Evolutionary conservation across 92 coral and sea anemone genomes (phyloP).

Genomic region (Palythoa caribaeorum): DNA sequence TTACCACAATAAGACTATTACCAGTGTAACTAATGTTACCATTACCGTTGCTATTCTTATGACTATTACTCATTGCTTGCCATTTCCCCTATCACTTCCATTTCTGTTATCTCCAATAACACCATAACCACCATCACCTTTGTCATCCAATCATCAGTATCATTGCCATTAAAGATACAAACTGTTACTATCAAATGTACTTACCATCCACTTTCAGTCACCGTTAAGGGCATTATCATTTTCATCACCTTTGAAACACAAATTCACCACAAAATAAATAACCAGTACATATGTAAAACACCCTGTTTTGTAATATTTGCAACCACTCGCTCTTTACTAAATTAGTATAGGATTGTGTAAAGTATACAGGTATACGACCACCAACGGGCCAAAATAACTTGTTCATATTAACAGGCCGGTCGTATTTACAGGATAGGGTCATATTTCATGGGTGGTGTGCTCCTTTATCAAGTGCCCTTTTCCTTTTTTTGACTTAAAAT

Average conservation of each 20-base stretch:
- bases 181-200: not conserved
- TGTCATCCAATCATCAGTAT: not conserved
- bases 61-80: not conserved
- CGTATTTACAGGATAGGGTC: too few relatives aligned
- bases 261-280: not conserved
- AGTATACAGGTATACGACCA: too few relatives aligned
- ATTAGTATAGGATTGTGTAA: too few relatives aligned
- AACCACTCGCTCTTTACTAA: too few relatives aligned
- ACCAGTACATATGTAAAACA: not conserved
- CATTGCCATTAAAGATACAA: not conserved
- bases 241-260: slow-evolving; percentile 68
- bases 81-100: too few relatives aligned
- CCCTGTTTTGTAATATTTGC: too few relatives aligned
- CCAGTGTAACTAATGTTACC: not conserved
- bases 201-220: slow-evolving; percentile 96
- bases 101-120: too few relatives aligned
- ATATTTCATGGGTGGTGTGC: too few relatives aligned
- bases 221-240: slow-evolving; percentile 98
- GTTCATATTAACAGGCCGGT: too few relatives aligned
- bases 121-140: not conserved
- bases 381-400: too few relatives aligned
- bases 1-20: not conserved
- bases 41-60: not conserved
- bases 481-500: too few relatives aligned
- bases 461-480: too few relatives aligned